Conservation (phyloP, 1,140 invertebrate species). For the Elysia chlorotica region DNA sequence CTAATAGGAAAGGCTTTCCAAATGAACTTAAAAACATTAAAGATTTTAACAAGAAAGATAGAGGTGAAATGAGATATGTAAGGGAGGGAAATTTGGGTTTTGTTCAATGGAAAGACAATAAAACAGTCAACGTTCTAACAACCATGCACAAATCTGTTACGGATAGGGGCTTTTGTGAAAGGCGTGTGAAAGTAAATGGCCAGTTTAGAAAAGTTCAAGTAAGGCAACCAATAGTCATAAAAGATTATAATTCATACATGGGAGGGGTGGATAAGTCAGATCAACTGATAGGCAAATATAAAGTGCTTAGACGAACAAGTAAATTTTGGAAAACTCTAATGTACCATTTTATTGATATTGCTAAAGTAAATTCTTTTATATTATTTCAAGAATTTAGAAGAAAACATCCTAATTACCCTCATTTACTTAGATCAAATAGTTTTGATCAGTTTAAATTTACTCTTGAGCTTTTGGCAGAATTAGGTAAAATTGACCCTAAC, state of each 20-base stretch:
- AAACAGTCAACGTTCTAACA: background rate
- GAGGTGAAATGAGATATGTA: background rate
- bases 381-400: background rate
- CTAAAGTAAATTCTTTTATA: constrained; percentile 5
- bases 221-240: background rate
- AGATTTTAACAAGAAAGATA: constrained; percentile 1
- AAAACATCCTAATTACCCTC: background rate
- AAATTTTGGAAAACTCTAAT: constrained; percentile 7
- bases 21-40: constrained; percentile 6
- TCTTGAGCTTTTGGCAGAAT: no score
- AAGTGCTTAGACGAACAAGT: background rate
- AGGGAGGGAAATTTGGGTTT: background rate
- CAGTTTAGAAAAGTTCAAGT: background rate
- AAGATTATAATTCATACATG: constrained; percentile 3
- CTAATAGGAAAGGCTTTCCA: constrained; percentile 17
- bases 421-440: background rate
- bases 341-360: background rate
- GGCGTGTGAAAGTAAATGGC: no score
- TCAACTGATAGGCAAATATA: constrained; percentile 7
- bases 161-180: background rate
- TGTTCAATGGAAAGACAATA: constrained; percentile 6
- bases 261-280: background rate
- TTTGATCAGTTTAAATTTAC: constrained; percentile 2
- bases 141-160: background rate
- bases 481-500: no score